These are phyloP conservation scores for Tupaia chinensis DNA, from an alignment of 2,113 vertebrate species.

Conservation along the genomic window DNA sequence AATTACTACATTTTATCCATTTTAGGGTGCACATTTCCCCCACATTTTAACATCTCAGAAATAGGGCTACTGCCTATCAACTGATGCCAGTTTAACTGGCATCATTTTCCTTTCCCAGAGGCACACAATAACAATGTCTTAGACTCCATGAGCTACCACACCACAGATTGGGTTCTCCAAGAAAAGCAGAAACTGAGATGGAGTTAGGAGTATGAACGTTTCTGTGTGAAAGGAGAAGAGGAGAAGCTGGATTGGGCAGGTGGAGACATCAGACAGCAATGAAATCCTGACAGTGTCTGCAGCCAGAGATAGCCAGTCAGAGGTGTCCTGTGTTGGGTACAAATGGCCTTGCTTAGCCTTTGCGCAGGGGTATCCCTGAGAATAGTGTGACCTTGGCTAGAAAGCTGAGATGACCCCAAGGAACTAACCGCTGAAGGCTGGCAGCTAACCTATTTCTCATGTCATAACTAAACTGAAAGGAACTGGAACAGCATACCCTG, in stretches of 20 bases:
- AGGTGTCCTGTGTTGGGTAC: background rate
- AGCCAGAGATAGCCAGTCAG: background rate
- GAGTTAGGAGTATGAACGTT: background rate
- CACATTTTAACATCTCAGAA: constrained; percentile 25
- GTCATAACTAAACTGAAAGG: background rate
- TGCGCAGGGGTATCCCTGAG: background rate
- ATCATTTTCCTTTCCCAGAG: background rate
- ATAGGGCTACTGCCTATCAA: background rate
- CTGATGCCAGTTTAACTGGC: background rate
- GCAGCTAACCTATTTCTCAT: background rate
- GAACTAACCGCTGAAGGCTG: background rate
- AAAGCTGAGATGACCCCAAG: background rate
- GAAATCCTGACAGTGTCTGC: background rate
- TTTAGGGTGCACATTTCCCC: background rate
- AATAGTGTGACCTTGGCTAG: background rate
- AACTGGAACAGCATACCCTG: background rate
- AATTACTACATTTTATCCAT: constrained; percentile 4
- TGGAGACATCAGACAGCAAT: background rate
- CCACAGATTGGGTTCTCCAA: background rate
- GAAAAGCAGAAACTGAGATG: constrained; percentile 5
- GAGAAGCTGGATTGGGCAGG: background rate
- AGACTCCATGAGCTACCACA: background rate
- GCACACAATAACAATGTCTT: background rate
- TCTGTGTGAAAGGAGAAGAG: background rate
- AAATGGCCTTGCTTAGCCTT: background rate